Conservation (phyloP, 2,797 vertebrate genomes). For the Ctenopoma multispine region DNA sequence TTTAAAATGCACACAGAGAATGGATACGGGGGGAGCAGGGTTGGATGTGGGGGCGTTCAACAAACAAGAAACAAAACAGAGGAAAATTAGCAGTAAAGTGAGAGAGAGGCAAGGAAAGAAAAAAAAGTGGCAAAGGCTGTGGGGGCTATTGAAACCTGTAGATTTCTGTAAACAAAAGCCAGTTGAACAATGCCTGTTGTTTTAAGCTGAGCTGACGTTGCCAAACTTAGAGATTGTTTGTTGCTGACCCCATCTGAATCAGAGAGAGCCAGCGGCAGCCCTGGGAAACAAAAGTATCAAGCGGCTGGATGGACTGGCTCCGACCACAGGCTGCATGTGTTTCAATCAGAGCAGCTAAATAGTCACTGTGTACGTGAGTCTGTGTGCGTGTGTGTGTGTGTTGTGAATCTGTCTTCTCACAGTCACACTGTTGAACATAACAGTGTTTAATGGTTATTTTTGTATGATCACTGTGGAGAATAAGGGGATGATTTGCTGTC, state of each 20-base stretch:
- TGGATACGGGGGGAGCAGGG: background rate
- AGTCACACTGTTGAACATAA: background rate
- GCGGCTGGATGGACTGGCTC: constrained; percentile 45
- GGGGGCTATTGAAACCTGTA: constrained; percentile 72
- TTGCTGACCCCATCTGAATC: constrained; percentile 82
- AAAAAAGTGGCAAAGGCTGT: constrained; percentile 34
- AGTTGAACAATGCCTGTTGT: constrained; percentile 80
- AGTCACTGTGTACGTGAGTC: constrained; percentile 18
- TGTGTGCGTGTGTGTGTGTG: background rate
- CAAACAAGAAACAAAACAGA: constrained; percentile 58
- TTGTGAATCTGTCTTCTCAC: background rate
- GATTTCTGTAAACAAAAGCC: constrained; percentile 79
- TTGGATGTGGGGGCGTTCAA: constrained; percentile 3
- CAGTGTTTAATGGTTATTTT: too few species aligned
- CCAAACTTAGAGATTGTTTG: constrained; percentile 85
- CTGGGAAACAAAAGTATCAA: constrained; percentile 67
- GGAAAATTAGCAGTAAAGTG: constrained; percentile 39
- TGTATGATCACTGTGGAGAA: background rate
- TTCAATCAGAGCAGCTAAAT: constrained; percentile 26
- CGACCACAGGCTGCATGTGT: constrained; percentile 29
- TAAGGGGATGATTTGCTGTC: background rate
- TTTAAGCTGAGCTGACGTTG: constrained; percentile 83
- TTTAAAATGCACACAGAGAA: constrained; percentile 29
- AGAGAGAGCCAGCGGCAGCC: constrained; percentile 59
- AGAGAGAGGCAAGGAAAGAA: constrained; percentile 20